A percentile compares a stretch with the other conserved stretches of the same genome.
Evolutionary conservation across 2,888 invertebrate species (phyloP).

Genomic region (Pachliopta kotzebuea): DNA sequence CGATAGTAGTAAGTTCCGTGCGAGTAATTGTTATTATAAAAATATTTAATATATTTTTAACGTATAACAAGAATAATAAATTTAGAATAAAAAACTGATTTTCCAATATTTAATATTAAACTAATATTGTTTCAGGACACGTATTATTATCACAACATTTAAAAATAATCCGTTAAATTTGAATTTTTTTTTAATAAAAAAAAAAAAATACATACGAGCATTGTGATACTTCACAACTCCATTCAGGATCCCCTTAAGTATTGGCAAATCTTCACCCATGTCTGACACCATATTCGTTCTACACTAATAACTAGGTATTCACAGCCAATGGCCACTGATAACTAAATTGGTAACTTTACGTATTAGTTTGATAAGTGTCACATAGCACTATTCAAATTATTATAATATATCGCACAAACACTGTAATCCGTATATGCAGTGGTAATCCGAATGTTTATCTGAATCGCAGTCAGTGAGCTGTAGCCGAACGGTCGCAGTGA

Average conservation of each 20-base stretch:
- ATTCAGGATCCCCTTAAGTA: constrained; percentile 94
- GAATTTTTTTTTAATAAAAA: constrained; percentile 27
- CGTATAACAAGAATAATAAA: neutral
- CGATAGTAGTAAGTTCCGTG: neutral
- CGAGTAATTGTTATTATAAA: neutral
- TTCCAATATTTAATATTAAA: neutral
- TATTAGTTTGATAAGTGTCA: constrained; percentile 50
- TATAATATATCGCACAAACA: constrained; percentile 50
- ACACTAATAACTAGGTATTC: constrained; percentile 67
- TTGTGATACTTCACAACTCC: constrained; percentile 95
- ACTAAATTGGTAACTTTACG: constrained; percentile 69
- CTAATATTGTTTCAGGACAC: too few species aligned
- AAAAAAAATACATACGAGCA: constrained; percentile 89
- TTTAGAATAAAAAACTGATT: constrained; percentile 1
- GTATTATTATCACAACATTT: constrained; percentile 6
- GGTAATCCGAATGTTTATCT: constrained; percentile 58
- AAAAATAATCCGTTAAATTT: constrained; percentile 3
- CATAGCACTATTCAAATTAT: constrained; percentile 40
- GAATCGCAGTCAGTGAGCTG: constrained; percentile 52
- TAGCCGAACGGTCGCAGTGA: constrained; percentile 53
- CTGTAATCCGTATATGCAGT: constrained; percentile 68
- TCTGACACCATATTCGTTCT: constrained; percentile 75
- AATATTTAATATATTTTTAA: neutral
- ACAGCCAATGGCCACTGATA: constrained; percentile 76
- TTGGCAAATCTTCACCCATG: constrained; percentile 95